phyloP scores from a whole-genome alignment of 2,113 vertebrate genomes.

The Lanius collurio region DNA sequence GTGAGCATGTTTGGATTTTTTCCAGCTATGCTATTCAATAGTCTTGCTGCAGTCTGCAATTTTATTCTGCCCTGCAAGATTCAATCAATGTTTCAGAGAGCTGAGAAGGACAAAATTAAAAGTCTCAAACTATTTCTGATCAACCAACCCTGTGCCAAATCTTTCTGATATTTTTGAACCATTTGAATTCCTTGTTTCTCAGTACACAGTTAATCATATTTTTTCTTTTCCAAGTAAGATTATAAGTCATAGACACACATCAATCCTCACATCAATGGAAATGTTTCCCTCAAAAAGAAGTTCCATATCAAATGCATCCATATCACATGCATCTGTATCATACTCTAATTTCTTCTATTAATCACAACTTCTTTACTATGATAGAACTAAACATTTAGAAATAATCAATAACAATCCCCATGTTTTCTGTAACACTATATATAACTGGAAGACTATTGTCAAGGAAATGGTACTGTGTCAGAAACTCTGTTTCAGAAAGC shows the following conservation, averaged over 20 bases:
- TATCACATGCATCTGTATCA: background rate
- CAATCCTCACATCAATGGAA: background rate
- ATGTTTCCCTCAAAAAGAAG: background rate
- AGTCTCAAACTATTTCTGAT: background rate
- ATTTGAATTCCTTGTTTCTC: background rate
- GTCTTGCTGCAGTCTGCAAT: background rate
- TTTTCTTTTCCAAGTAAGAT: background rate
- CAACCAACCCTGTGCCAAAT: background rate
- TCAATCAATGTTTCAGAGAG: background rate
- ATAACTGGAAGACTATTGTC: background rate
- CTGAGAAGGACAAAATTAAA: background rate
- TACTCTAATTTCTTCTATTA: background rate
- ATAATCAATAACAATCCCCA: background rate
- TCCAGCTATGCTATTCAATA: accelerated
- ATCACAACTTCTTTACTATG: background rate
- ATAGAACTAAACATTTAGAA: background rate
- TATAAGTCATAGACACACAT: background rate
- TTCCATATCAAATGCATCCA: background rate
- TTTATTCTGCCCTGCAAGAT: background rate
- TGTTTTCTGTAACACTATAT: background rate
- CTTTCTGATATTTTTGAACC: background rate
- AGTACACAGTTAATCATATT: background rate
- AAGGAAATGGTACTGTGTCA: background rate
- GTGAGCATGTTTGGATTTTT: background rate
- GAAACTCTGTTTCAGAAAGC: background rate